These are phyloP conservation scores for Prionailurus bengalensis DNA, from an alignment of 2,113 vertebrate species.

Conservation along the genomic window DNA sequence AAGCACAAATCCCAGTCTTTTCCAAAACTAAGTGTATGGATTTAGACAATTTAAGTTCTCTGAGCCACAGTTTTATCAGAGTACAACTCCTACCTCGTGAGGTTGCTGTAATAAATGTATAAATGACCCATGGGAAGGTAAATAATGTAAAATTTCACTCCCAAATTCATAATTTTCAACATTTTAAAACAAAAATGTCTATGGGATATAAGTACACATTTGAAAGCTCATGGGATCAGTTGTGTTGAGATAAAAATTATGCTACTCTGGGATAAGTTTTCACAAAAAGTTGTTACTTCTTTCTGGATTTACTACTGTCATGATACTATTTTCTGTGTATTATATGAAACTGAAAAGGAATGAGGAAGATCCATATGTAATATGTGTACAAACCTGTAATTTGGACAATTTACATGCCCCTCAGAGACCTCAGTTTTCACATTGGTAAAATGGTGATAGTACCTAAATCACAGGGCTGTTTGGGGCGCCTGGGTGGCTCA, in stretches of 20 bases:
- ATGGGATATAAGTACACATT: background rate
- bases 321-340: background rate
- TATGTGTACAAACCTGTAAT: background rate
- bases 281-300: conserved; percentile 12
- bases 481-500: too few relatives aligned
- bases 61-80: background rate
- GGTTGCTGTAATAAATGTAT: background rate
- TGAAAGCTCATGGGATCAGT: background rate
- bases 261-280: background rate
- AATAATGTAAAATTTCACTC: background rate
- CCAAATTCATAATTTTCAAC: background rate
- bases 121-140: background rate
- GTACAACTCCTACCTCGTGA: background rate
- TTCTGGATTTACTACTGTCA: background rate
- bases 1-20: background rate
- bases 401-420: background rate
- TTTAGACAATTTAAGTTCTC: background rate
- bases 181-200: conserved; percentile 41
- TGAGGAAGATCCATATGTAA: background rate
- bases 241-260: background rate
- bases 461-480: background rate
- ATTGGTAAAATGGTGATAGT: background rate
- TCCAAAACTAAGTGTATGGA: background rate
- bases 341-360: background rate
- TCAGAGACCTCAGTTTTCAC: background rate